Evolutionary conservation across 2,797 vertebrate species (phyloP).

Genomic region (Australoheros facetus): DNA sequence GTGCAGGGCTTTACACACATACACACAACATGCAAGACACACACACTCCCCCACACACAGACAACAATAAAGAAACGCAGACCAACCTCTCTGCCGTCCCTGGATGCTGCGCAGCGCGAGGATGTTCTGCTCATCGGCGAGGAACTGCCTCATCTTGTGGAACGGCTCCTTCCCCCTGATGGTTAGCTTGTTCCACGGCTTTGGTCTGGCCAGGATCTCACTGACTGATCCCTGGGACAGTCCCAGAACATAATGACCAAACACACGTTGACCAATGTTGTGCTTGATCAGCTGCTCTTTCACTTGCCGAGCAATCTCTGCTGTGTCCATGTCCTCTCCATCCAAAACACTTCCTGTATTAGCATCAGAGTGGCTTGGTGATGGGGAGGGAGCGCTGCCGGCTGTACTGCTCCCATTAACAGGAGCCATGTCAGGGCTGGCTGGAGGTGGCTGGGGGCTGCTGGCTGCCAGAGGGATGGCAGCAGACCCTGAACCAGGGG

Average conservation of each 20-base stretch:
- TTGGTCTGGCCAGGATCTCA: slow-evolving; percentile 94
- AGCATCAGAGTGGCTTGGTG: slow-evolving; percentile 93
- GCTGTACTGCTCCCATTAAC: slow-evolving; percentile 80
- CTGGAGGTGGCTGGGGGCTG: slow-evolving; percentile 80
- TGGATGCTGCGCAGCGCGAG: slow-evolving; percentile 95
- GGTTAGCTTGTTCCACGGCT: slow-evolving; percentile 97
- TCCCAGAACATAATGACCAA: slow-evolving; percentile 96
- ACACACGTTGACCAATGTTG: slow-evolving; percentile 97
- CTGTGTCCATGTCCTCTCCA: slow-evolving; percentile 96
- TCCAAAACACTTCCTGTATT: slow-evolving; percentile 88
- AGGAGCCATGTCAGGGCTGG: slow-evolving; percentile 85
- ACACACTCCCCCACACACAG: slow-evolving; percentile 7
- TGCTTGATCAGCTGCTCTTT: slow-evolving; percentile 99
- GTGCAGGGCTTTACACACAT: slow-evolving; percentile 60
- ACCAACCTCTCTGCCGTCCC: slow-evolving; percentile 94
- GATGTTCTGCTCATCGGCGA: slow-evolving; percentile 97
- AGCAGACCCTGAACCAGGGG: slow-evolving; percentile 82
- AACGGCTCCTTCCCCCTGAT: slow-evolving; percentile 97
- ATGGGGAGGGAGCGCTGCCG: slow-evolving; percentile 89
- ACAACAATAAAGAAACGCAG: slow-evolving; percentile 25
- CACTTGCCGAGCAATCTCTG: slow-evolving; percentile 95
- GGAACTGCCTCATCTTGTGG: slow-evolving; percentile 99
- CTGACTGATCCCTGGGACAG: slow-evolving; percentile 97
- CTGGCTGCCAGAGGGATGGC: slow-evolving; percentile 85
- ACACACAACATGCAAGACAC: slow-evolving; percentile 31